These are phyloP conservation scores for Tetranychus piercei DNA, from an alignment of 2,888 invertebrate species.

Conservation along the genomic window DNA sequence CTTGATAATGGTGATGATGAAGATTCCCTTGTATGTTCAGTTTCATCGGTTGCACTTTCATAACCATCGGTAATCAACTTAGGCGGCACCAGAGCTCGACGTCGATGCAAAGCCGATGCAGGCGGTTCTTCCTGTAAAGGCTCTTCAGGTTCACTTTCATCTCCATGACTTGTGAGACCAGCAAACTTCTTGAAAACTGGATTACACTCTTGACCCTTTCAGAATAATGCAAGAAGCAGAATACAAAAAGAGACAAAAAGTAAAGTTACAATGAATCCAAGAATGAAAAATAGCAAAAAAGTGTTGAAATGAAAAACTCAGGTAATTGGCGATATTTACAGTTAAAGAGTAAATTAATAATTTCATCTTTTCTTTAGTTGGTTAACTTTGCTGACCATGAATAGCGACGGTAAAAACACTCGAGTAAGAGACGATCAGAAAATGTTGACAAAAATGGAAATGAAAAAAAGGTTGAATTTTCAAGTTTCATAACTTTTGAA, in stretches of 20 bases:
- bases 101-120: conserved; percentile 33
- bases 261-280: not conserved
- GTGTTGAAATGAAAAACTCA: not conserved
- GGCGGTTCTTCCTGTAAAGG: conserved; percentile 31
- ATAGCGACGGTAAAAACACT: not conserved
- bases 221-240: not conserved
- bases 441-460: no score
- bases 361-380: not conserved
- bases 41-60: conserved; percentile 29
- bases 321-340: not conserved
- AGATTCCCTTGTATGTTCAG: conserved; percentile 20
- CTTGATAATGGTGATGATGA: not conserved
- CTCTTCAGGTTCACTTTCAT: conserved; percentile 19
- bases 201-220: conserved; percentile 19
- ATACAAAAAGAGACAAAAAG: not conserved
- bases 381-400: not conserved
- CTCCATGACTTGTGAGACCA: conserved; percentile 13
- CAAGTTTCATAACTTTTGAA: no score
- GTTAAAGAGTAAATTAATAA: not conserved
- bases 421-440: not conserved
- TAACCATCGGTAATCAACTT: conserved; percentile 30
- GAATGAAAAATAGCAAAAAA: not conserved
- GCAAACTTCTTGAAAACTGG: conserved; percentile 21
- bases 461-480: no score
- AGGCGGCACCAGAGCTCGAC: conserved; percentile 35